Base-by-base conservation (phyloP, 2,888 invertebrate genomes). In the Tachina lurida region DNA sequence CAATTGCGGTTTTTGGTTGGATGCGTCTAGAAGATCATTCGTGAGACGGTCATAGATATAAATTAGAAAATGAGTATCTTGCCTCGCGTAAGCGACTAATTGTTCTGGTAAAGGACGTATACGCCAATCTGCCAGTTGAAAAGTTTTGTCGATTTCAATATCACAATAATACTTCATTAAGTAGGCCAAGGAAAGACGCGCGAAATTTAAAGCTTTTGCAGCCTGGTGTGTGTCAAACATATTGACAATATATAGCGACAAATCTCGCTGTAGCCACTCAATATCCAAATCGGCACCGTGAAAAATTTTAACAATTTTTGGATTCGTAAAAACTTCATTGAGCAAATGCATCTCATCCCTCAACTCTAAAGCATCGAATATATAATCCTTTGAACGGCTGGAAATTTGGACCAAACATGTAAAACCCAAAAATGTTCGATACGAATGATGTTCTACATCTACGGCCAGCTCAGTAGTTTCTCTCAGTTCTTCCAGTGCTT, bases 171-270 rank as follows among this genome's bases (percentile, higher is more conserved):
- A 94, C 89, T 95, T 94, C 49, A 99, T 93, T 52, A 99, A 93
- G 91, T 95, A 95, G 0, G 97, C 96, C 70, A 97, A 93, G 5
- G 98, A 97, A 1, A 96, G 93, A 17, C 95, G 94, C 0, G 95
- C 93, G 85, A 96, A 94, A 39, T 95, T 94, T 0, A 99, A 93
- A 3, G 95, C 93, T 87, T 96, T 95, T 0, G 97, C 96, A 0
- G 98, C 99, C 91, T 96, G 96, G 90, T 97, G 95, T 0, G 99
- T 99, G 92, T 99, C 99, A 91, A 99, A 99, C 95, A 99, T 95
- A 88, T 99, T 98, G 0, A 99, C 98, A 3, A 99, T 93, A 91
- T 99, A 99, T 2, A 99, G 91, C 0, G 98, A 97, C 78, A 99
- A 95, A 94, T 99, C 99, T 17, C 98, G 94, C 92, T 99, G 99